Percentiles rank a stretch among this genome's conserved stretches.
These are phyloP conservation scores for Nansenia antarctica DNA, from an alignment of 2,113 vertebrate genomes.

Conservation along the genomic window DNA sequence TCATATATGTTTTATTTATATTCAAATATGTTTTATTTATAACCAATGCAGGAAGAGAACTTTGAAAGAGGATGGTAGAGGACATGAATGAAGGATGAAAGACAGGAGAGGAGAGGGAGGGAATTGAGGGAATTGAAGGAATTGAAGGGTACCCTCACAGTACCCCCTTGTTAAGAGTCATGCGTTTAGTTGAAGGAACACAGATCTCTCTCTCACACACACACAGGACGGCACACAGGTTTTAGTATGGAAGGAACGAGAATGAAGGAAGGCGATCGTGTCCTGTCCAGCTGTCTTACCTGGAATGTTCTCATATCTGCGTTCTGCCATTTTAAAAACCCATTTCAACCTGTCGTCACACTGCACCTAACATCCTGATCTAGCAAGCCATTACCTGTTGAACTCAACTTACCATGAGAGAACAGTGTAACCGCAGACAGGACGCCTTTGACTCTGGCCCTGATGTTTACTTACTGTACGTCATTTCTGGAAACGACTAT, in stretches of 20 bases:
- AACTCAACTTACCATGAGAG: slow-evolving; percentile 8
- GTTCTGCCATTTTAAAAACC: background rate
- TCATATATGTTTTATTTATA: background rate
- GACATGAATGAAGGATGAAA: background rate
- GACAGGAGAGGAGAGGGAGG: background rate
- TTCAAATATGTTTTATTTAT: background rate
- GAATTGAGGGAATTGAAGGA: background rate
- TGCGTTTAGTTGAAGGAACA: slow-evolving; percentile 19
- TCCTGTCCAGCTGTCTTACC: slow-evolving; percentile 40
- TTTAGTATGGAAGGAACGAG: background rate
- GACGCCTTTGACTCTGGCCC: slow-evolving; percentile 6
- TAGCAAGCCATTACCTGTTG: slow-evolving; percentile 2
- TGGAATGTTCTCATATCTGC: slow-evolving; percentile 19
- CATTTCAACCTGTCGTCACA: background rate
- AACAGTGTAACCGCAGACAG: background rate
- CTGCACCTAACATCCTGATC: background rate
- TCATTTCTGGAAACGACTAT: background rate
- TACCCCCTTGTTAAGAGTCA: too few relatives aligned
- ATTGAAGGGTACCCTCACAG: slow-evolving; percentile 14
- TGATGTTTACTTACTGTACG: background rate
- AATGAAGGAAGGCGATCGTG: background rate
- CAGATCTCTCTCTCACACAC: slow-evolving; percentile 22
- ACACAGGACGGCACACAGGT: slow-evolving; percentile 26
- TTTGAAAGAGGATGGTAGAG: background rate
- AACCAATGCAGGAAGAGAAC: background rate